These are phyloP conservation scores for Aurelia aurita complex sp. Pacific DNA, from an alignment of 30 jellyfish, hydroid and myxozoan genomes.

Conservation along the genomic window DNA sequence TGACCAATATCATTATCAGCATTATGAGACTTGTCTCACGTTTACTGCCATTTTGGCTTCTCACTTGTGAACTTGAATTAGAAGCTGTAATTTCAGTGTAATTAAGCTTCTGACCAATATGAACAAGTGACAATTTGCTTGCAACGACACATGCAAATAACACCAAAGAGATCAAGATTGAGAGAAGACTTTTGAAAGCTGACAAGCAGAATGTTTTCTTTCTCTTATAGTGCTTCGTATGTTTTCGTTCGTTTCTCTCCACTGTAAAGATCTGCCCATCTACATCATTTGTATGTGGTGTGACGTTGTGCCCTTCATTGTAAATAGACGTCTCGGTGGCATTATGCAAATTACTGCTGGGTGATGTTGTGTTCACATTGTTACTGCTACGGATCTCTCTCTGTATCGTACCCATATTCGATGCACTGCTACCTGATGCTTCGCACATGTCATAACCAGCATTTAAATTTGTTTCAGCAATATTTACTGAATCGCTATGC, in stretches of 20 bases:
- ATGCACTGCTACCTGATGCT: conserved; percentile 14
- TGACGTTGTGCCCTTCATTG: no score
- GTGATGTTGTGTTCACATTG: no score
- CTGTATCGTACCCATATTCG: conserved; percentile 22
- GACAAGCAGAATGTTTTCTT: conserved; percentile 68
- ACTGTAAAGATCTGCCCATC: conserved; percentile 64
- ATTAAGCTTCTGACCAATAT: conserved; percentile 60
- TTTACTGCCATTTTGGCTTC: neutral
- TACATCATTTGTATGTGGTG: neutral
- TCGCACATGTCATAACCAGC: conserved; percentile 20
- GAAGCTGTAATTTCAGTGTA: conserved; percentile 10
- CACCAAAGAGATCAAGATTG: conserved; percentile 53
- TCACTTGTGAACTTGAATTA: neutral
- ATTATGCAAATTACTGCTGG: no score
- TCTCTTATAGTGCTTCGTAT: conserved; percentile 52
- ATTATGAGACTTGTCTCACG: conserved; percentile 77
- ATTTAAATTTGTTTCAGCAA: neutral
- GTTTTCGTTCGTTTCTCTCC: conserved; percentile 49
- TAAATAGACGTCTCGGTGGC: no score
- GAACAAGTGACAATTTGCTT: conserved; percentile 80
- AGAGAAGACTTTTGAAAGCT: conserved; percentile 60
- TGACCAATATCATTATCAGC: conserved; percentile 66
- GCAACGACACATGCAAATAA: conserved; percentile 78
- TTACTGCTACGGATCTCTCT: conserved; percentile 8
- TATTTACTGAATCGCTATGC: neutral